These are phyloP conservation scores for Caloenas nicobarica DNA, from an alignment of 2,113 vertebrate genomes.

Conservation along the genomic window DNA sequence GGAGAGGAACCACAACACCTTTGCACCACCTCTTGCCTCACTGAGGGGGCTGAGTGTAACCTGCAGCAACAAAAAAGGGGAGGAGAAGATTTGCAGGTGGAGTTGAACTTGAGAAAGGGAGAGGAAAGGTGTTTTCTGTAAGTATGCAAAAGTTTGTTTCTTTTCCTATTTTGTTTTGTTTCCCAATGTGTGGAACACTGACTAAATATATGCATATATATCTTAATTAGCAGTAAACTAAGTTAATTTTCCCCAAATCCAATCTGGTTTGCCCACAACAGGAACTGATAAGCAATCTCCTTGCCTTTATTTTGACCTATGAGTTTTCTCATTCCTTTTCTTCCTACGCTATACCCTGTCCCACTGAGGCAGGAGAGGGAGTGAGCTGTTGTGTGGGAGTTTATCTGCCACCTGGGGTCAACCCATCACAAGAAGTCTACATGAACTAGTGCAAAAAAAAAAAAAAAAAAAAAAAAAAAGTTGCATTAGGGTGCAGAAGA, in stretches of 20 bases:
- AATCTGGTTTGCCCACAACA: not conserved
- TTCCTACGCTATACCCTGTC: not conserved
- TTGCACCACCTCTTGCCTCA: not conserved
- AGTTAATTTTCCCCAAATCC: not conserved
- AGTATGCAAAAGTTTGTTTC: not conserved
- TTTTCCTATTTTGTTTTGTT: not conserved
- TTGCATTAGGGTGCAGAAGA: not conserved
- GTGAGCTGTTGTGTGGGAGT: not conserved
- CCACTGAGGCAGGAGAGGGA: not conserved
- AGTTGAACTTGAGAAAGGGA: not conserved
- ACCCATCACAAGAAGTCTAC: not conserved
- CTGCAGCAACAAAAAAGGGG: not conserved
- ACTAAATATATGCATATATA: not conserved
- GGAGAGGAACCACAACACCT: not conserved
- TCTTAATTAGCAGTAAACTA: not conserved
- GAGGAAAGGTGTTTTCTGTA: not conserved
- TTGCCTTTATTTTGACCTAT: not conserved
- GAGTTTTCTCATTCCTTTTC: not conserved
- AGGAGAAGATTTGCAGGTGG: not conserved
- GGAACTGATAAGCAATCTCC: not conserved
- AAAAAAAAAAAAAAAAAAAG: not conserved
- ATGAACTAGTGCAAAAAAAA: not conserved
- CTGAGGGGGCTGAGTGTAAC: not conserved
- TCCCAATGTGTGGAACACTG: not conserved
- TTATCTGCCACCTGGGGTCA: not conserved